Percentiles rank a stretch among this genome's conserved stretches.
phyloP scores from a whole-genome alignment of 2,113 vertebrate genomes.

The Spermophilus dauricus region DNA sequence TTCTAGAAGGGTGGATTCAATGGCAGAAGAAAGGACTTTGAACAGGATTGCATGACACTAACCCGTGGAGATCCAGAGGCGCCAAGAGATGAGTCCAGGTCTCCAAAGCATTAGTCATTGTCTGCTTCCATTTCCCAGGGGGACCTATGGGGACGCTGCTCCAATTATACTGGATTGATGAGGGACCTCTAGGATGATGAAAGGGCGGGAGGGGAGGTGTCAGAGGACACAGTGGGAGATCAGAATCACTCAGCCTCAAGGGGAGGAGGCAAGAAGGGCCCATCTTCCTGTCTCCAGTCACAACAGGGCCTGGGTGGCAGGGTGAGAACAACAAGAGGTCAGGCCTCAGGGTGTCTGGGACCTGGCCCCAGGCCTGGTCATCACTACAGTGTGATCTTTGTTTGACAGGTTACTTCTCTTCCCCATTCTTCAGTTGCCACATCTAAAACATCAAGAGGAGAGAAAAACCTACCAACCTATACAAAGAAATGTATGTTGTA shows the following conservation, averaged over 20 bases:
- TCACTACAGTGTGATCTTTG: not conserved
- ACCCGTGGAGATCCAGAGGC: conserved; percentile 49
- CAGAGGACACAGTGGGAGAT: not conserved
- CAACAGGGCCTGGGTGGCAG: not conserved
- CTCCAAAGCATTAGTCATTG: conserved; percentile 51
- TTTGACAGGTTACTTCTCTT: not conserved
- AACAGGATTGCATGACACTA: not conserved
- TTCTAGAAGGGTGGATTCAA: not conserved
- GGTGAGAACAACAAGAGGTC: not conserved
- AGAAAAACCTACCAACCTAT: not conserved
- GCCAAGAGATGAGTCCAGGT: not conserved
- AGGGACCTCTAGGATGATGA: conserved; percentile 71
- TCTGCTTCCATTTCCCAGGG: conserved; percentile 52
- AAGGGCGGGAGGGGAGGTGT: conserved; percentile 41
- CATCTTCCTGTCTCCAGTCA: not conserved
- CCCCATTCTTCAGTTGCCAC: not conserved
- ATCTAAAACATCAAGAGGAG: not conserved
- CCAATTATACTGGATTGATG: conserved; percentile 70
- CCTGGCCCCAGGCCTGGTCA: not conserved
- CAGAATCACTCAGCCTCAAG: not conserved
- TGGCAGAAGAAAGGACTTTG: conserved; percentile 17
- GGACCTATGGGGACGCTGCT: not conserved
- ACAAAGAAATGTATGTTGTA: not conserved
- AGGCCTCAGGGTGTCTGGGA: not conserved
- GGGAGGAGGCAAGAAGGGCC: not conserved